Percentiles rank a stretch among this genome's conserved stretches.
These are phyloP conservation scores for Thaumetopoea pityocampa DNA, from an alignment of 1,140 invertebrate species.

Conservation along the genomic window DNA sequence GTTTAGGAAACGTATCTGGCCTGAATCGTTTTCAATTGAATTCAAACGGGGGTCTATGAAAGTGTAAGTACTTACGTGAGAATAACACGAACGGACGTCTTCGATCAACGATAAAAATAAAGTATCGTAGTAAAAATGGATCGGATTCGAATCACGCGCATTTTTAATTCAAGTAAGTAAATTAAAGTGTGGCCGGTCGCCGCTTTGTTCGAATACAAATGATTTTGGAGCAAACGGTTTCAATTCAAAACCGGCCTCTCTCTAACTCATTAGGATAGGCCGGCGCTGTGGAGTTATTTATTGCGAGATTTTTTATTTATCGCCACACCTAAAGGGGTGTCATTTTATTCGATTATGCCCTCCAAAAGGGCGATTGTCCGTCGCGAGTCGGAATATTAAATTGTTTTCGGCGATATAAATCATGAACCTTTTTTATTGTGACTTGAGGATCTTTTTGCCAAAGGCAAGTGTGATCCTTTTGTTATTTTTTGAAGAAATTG, in stretches of 20 bases:
- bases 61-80: conserved; percentile 26
- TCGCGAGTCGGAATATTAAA: conserved; percentile 27
- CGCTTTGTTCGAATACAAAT: conserved; percentile 68
- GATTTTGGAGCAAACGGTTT: conserved; percentile 55
- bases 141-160: conserved; percentile 67
- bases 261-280: conserved; percentile 50
- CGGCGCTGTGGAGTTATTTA: conserved; percentile 48
- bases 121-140: conserved; percentile 49
- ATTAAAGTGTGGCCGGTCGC: conserved; percentile 68
- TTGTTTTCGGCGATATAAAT: conserved; percentile 22
- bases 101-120: conserved; percentile 68
- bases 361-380: conserved; percentile 6
- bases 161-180: conserved; percentile 73
- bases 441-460: conserved; percentile 6
- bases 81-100: conserved; percentile 40
- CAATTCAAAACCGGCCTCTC: conserved; percentile 42
- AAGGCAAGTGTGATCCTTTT: too few relatives aligned
- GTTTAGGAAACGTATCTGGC: conserved; percentile 21
- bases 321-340: conserved; percentile 31
- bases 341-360: conserved; percentile 36
- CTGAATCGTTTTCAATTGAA: conserved; percentile 3
- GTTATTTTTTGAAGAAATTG: too few relatives aligned
- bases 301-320: conserved; percentile 48
- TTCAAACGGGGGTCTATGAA: conserved; percentile 15
- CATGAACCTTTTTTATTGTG: conserved; percentile 17